Percentiles rank a stretch among this genome's conserved stretches.
Evolutionary conservation across 1,140 invertebrate species (phyloP).

Genomic region (Triops cancriformis): DNA sequence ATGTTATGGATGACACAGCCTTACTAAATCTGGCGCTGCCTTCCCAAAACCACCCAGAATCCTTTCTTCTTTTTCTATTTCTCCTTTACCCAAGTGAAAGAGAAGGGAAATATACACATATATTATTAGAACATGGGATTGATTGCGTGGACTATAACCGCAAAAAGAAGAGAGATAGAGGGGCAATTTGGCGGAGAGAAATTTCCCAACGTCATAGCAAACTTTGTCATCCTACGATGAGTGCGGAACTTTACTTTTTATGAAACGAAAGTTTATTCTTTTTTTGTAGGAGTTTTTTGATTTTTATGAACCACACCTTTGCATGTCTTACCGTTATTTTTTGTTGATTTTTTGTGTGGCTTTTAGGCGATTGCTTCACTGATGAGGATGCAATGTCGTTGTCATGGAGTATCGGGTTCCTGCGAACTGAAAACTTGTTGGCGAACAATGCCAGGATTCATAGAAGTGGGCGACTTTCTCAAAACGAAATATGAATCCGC

Average conservation of each 20-base stretch:
- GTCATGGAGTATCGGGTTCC: slow-evolving; percentile 56
- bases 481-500: slow-evolving; percentile 47
- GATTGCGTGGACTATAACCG: not conserved
- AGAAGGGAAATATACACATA: too few species aligned
- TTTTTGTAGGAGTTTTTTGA: slow-evolving; percentile 16
- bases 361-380: slow-evolving; percentile 40
- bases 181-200: not conserved
- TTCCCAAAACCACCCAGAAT: not conserved
- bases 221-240: not conserved
- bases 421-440: slow-evolving; percentile 59
- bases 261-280: not conserved
- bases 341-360: slow-evolving; percentile 25
- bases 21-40: not conserved
- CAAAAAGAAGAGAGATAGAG: not conserved
- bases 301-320: too few species aligned
- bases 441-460: slow-evolving; percentile 47
- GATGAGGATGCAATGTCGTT: slow-evolving; percentile 52
- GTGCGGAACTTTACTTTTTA: not conserved
- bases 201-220: not conserved
- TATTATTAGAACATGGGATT: not conserved
- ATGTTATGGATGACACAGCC: slow-evolving; percentile 4
- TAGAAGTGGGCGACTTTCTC: slow-evolving; percentile 46
- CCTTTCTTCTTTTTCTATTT: not conserved
- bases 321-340: too few species aligned
- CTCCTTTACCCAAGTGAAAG: too few species aligned